Conservation (phyloP, 2,113 vertebrate species). For the Mustela nigripes region DNA sequence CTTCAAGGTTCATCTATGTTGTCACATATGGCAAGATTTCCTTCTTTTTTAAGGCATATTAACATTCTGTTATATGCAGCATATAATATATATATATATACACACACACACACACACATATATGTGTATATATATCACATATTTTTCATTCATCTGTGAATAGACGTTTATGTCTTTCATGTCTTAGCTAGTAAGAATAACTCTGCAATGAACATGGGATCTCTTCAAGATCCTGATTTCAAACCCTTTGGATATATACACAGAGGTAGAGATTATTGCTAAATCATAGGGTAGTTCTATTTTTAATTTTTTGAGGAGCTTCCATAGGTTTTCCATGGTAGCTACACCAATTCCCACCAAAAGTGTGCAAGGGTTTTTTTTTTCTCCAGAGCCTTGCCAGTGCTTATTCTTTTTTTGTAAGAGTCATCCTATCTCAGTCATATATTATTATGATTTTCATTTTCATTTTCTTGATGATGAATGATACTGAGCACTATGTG, state of each 20-base stretch:
- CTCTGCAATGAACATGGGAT: neutral
- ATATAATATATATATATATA: neutral
- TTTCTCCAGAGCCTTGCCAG: neutral
- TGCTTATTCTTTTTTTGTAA: neutral
- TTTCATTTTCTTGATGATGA: neutral
- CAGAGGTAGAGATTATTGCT: neutral
- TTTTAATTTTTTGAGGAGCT: neutral
- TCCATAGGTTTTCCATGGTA: neutral
- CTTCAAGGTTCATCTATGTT: neutral
- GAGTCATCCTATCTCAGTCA: neutral
- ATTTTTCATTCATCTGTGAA: neutral
- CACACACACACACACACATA: too few relatives aligned
- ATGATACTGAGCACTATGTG: neutral
- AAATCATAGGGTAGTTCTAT: neutral
- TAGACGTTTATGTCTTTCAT: neutral
- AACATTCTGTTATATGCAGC: too few relatives aligned
- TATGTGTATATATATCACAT: neutral
- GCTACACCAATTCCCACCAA: neutral
- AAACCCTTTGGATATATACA: neutral
- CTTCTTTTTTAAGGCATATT: neutral
- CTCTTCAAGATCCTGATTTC: neutral
- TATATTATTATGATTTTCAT: neutral
- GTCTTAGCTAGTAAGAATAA: neutral
- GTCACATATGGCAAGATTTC: neutral
- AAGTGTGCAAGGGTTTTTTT: neutral